A percentile compares a stretch with the other conserved stretches of the same genome.
Conservation (phyloP, 1,140 invertebrate genomes). For the Archegozetes longisetosus region DNA sequence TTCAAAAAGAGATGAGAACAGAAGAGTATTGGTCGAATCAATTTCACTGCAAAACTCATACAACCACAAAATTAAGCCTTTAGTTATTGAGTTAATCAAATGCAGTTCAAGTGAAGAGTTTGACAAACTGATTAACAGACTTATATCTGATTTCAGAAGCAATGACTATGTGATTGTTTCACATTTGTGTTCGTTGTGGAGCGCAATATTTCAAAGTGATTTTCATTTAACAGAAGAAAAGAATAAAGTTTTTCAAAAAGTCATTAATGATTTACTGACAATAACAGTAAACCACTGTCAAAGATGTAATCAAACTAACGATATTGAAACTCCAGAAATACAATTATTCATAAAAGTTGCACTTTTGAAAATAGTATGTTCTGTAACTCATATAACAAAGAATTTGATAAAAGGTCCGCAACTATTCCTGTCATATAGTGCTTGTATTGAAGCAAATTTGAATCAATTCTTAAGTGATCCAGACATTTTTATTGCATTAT, state of each 20-base stretch:
- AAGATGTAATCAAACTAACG: background rate
- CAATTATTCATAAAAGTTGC: background rate
- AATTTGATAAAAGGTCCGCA: background rate
- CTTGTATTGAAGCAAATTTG: background rate
- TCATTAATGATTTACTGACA: background rate
- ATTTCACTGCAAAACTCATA: background rate
- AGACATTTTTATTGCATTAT: background rate
- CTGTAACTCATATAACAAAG: background rate
- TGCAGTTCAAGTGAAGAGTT: background rate
- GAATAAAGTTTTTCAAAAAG: background rate
- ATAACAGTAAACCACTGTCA: background rate
- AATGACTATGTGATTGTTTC: background rate
- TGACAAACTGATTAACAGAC: background rate
- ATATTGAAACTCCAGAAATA: background rate
- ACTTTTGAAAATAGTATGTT: background rate
- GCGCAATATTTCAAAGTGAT: background rate
- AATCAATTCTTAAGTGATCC: background rate
- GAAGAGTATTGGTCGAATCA: background rate
- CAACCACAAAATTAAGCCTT: background rate
- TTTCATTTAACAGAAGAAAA: background rate
- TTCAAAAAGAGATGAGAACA: background rate
- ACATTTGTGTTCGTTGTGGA: background rate
- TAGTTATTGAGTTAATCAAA: background rate
- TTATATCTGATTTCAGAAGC: background rate
- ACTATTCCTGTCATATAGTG: background rate